Percentiles rank a stretch among this genome's conserved stretches.
Conservation (phyloP, 2,113 vertebrate species). For the Panthera uncia region DNA sequence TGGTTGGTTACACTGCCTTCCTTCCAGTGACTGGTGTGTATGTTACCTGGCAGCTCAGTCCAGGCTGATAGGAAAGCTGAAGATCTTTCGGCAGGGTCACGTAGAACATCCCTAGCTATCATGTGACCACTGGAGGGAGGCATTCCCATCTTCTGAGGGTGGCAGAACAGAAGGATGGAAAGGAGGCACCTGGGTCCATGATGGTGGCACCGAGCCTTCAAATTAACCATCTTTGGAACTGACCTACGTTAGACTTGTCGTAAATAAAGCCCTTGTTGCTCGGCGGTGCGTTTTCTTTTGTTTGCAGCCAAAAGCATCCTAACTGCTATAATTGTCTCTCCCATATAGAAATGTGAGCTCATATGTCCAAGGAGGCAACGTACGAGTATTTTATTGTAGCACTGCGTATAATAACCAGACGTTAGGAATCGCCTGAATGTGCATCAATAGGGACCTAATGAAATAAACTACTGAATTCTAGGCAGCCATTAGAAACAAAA, state of each 20-base stretch:
- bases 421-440: neutral
- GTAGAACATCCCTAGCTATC: neutral
- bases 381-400: neutral
- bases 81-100: neutral
- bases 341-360: neutral
- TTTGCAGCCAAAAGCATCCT: neutral
- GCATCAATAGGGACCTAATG: neutral
- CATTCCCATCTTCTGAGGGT: neutral
- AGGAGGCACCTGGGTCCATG: neutral
- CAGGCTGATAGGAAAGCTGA: neutral
- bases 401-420: too few species aligned
- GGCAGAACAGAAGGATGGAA: too few species aligned
- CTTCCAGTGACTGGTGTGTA: neutral
- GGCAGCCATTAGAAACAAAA: neutral
- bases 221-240: neutral
- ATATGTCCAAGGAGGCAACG: neutral
- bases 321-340: neutral
- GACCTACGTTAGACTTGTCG: neutral
- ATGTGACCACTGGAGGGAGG: too few species aligned
- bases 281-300: neutral
- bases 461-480: neutral
- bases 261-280: neutral
- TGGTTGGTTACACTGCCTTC: too few species aligned
- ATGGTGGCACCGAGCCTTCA: too few species aligned
- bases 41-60: neutral